A percentile compares a stretch with the other conserved stretches of the same genome.
Evolutionary conservation across 2,888 invertebrate species (phyloP).

Genomic region (Trissolcus brochymenae): DNA sequence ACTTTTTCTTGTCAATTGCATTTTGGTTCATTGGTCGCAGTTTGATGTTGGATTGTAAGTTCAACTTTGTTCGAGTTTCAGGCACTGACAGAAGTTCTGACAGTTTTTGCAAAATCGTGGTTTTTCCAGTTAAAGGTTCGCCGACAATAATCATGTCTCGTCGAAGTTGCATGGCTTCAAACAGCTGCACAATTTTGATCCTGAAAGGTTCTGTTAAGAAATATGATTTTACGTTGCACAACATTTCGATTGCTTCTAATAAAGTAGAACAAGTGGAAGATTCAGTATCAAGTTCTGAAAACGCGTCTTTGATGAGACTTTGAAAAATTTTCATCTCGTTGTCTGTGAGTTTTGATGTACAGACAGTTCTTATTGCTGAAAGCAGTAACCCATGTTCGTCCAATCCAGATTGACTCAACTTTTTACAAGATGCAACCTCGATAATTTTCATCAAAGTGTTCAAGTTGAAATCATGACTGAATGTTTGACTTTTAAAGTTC

Average conservation of each 20-base stretch:
- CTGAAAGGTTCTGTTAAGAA: slow-evolving; percentile 77
- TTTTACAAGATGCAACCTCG: slow-evolving; percentile 79
- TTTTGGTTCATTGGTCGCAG: slow-evolving; percentile 79
- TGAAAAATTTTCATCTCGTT: slow-evolving; percentile 78
- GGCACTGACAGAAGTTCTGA: slow-evolving; percentile 75
- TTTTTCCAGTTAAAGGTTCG: slow-evolving; percentile 78
- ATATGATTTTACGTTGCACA: slow-evolving; percentile 75
- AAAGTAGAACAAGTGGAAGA: slow-evolving; percentile 77
- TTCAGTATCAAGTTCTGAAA: slow-evolving; percentile 77
- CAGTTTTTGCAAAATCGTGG: slow-evolving; percentile 77
- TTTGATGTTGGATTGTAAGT: slow-evolving; percentile 33
- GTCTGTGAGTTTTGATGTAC: slow-evolving; percentile 79
- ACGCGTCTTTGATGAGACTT: slow-evolving; percentile 79
- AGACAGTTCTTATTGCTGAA: slow-evolving; percentile 79
- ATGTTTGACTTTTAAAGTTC: too few relatives aligned
- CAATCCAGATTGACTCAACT: slow-evolving; percentile 77
- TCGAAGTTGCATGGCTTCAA: slow-evolving; percentile 79
- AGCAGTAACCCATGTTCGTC: slow-evolving; percentile 79
- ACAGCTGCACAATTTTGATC: slow-evolving; percentile 79
- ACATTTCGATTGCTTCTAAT: slow-evolving; percentile 73
- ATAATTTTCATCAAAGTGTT: slow-evolving; percentile 77
- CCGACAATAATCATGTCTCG: slow-evolving; percentile 80
- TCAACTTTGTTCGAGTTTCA: slow-evolving; percentile 26
- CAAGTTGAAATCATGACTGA: slow-evolving; percentile 79
- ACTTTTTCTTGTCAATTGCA: slow-evolving; percentile 78